Conservation (phyloP, 1,140 invertebrate species). For the Cyclargus thomasi region DNA sequence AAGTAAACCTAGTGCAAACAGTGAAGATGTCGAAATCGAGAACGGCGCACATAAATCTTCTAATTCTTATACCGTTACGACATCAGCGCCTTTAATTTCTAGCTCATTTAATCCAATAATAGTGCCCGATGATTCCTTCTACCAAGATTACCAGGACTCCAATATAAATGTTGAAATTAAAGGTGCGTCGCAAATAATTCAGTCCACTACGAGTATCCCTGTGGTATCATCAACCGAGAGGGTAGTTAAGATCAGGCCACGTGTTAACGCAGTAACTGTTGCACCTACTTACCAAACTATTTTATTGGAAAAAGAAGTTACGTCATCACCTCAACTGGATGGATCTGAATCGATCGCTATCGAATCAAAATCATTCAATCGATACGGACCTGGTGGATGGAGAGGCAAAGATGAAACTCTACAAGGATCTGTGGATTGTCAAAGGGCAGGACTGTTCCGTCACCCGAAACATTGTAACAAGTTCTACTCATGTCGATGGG, state of each 20-base stretch:
- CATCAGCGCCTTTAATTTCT: conserved; percentile 42
- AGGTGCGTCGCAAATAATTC: conserved; percentile 38
- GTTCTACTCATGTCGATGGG: conserved; percentile 91
- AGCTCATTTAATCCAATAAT: conserved; percentile 72
- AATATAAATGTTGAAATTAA: conserved; percentile 45
- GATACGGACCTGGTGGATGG: conserved; percentile 75
- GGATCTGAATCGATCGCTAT: conserved; percentile 33
- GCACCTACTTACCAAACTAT: conserved; percentile 70
- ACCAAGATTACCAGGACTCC: conserved; percentile 61
- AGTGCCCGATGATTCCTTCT: conserved; percentile 66
- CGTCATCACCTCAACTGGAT: conserved; percentile 31
- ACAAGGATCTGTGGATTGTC: conserved; percentile 81
- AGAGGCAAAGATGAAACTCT: conserved; percentile 76
- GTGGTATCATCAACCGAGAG: conserved; percentile 46
- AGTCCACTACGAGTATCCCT: conserved; percentile 53
- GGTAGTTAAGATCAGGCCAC: conserved; percentile 49
- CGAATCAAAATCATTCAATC: conserved; percentile 66
- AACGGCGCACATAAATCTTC: conserved; percentile 36
- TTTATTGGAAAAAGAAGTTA: conserved; percentile 51
- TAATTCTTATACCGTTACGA: conserved; percentile 35
- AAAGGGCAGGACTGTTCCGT: conserved; percentile 86
- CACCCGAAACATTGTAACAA: conserved; percentile 89
- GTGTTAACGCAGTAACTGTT: conserved; percentile 56
- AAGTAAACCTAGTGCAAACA: conserved; percentile 48
- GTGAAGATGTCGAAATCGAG: conserved; percentile 41